Evolutionary conservation across 2,113 vertebrate species (phyloP).

Genomic region (Cochlearius cochlearius): DNA sequence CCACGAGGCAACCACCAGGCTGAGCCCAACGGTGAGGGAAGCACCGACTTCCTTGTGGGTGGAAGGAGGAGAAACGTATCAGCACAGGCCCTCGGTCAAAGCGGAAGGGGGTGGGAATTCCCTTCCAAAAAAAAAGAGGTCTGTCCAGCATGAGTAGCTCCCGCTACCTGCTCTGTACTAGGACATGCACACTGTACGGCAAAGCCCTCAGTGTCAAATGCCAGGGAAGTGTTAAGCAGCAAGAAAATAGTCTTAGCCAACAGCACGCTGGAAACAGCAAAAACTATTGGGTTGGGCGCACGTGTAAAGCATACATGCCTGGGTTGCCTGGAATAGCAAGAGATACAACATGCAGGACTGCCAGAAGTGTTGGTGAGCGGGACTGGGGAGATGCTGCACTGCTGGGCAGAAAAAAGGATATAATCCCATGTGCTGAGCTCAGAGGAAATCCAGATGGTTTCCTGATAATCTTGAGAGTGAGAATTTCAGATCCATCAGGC

Average conservation of each 20-base stretch:
- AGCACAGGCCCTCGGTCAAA: background rate
- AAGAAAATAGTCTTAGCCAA: background rate
- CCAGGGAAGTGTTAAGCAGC: background rate
- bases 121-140: background rate
- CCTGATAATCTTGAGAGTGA: background rate
- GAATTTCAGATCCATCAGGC: background rate
- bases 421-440: background rate
- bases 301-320: background rate
- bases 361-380: background rate
- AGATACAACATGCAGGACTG: background rate
- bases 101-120: background rate
- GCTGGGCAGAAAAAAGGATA: background rate
- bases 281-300: conserved; percentile 2
- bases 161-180: background rate
- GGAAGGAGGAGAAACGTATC: background rate
- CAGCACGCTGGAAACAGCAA: background rate
- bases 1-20: background rate
- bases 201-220: background rate
- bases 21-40: background rate
- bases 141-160: background rate
- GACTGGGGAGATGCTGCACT: background rate
- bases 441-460: background rate
- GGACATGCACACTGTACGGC: background rate
- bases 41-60: background rate
- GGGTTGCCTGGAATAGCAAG: background rate